Conservation (phyloP, 1,140 invertebrate genomes). For the Marisa cornuarietis region DNA sequence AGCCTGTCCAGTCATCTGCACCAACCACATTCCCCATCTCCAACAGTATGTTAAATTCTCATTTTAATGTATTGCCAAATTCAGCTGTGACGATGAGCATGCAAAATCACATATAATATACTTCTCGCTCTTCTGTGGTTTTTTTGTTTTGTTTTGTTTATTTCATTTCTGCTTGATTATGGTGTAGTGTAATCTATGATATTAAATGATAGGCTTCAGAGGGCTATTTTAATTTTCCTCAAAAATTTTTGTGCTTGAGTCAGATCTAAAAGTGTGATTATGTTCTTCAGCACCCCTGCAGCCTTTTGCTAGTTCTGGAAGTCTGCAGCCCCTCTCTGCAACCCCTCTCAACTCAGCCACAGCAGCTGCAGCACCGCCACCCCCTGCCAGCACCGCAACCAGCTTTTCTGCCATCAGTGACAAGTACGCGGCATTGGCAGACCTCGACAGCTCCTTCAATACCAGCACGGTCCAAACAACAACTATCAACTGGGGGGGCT, state of each 20-base stretch:
- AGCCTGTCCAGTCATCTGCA: slow-evolving; percentile 6
- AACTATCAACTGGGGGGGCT: slow-evolving; percentile 21
- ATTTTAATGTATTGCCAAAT: background rate
- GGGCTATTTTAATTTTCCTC: too few species aligned
- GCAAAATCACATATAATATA: too few species aligned
- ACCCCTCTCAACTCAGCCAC: background rate
- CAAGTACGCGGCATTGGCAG: slow-evolving; percentile 55
- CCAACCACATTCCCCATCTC: slow-evolving; percentile 31
- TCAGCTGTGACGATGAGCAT: too few species aligned
- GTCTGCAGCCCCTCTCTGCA: slow-evolving; percentile 12
- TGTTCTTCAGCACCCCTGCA: slow-evolving; percentile 9
- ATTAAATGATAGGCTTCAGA: too few species aligned
- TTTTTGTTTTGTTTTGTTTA: too few species aligned
- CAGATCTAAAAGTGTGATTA: background rate
- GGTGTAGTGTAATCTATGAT: too few species aligned
- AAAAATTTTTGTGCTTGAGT: background rate
- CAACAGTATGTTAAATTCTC: slow-evolving; percentile 24
- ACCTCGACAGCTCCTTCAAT: slow-evolving; percentile 43
- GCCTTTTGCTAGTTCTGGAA: slow-evolving; percentile 6
- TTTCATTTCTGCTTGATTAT: too few species aligned
- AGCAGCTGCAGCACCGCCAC: slow-evolving; percentile 21
- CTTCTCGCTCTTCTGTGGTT: too few species aligned
- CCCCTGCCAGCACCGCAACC: slow-evolving; percentile 22
- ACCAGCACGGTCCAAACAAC: slow-evolving; percentile 21
- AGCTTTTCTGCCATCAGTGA: slow-evolving; percentile 32